A percentile compares a stretch with the other conserved stretches of the same genome.
phyloP scores from a whole-genome alignment of 2,888 invertebrate genomes.

The Cephus runcator region DNA sequence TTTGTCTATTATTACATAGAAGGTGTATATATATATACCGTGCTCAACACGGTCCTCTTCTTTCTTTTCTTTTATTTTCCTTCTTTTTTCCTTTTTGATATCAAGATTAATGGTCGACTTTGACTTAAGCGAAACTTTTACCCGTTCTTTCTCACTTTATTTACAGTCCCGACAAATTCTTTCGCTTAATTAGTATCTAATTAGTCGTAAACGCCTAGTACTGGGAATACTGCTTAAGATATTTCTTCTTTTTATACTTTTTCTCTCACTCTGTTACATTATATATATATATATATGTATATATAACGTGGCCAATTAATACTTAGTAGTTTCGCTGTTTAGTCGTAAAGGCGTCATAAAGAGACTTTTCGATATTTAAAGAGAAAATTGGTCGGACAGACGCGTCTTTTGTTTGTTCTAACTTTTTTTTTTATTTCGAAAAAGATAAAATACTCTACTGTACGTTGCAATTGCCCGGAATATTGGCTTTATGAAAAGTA shows the following conservation, averaged over 20 bases:
- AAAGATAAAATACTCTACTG: background rate
- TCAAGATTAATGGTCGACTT: background rate
- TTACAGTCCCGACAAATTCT: background rate
- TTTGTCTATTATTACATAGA: background rate
- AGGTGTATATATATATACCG: background rate
- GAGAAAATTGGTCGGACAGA: slow-evolving; percentile 9
- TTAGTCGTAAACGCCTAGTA: background rate
- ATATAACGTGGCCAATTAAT: background rate
- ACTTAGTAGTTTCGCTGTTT: background rate
- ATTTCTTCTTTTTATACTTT: background rate
- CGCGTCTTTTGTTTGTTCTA: background rate
- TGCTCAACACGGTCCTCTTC: slow-evolving; percentile 13
- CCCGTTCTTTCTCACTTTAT: slow-evolving; percentile 10
- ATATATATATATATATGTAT: slow-evolving; percentile 18
- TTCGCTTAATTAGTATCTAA: background rate
- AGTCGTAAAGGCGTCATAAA: background rate
- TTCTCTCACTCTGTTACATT: background rate
- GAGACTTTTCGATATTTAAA: slow-evolving; percentile 21
- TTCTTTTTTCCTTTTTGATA: background rate
- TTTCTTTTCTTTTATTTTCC: slow-evolving; percentile 3
- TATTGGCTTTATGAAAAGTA: background rate
- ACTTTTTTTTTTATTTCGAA: background rate
- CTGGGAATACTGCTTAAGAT: background rate
- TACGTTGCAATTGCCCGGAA: background rate
- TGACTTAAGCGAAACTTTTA: background rate